These are phyloP conservation scores for Temnothorax curvispinosus DNA, from an alignment of 1,140 invertebrate genomes.

Conservation along the genomic window DNA sequence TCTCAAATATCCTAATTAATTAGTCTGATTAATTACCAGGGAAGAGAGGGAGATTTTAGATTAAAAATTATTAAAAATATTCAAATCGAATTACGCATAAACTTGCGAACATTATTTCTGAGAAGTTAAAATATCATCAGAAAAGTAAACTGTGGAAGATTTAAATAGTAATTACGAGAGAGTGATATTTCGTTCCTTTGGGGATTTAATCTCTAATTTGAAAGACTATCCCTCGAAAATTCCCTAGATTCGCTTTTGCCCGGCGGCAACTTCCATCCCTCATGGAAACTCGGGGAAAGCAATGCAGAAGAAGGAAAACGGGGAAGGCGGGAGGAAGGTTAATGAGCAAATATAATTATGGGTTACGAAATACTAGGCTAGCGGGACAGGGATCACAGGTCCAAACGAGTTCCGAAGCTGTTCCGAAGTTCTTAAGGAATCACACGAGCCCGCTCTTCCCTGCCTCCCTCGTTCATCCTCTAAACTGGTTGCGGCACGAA, in stretches of 20 bases:
- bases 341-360: slow-evolving; percentile 68
- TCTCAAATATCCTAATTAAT: not conserved
- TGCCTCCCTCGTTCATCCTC: not conserved
- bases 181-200: not conserved
- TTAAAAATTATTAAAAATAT: not conserved
- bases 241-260: not conserved
- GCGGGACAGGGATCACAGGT: slow-evolving; percentile 50
- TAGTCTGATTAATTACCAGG: not conserved
- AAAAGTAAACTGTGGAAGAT: not conserved
- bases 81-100: not conserved
- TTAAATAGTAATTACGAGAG: slow-evolving; percentile 15
- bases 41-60: not conserved
- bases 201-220: slow-evolving; percentile 8
- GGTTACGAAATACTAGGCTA: slow-evolving; percentile 66
- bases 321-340: not conserved
- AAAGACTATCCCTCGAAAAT: slow-evolving; percentile 5
- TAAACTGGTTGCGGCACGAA: slow-evolving; percentile 35
- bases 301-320: not conserved
- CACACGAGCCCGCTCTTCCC: not conserved
- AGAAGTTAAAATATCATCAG: not conserved
- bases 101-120: not conserved
- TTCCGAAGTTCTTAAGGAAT: slow-evolving; percentile 54
- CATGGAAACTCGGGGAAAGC: not conserved
- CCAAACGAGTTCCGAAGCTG: slow-evolving; percentile 52
- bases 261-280: not conserved